Percentiles rank a stretch among this genome's conserved stretches.
Evolutionary conservation across 2,113 vertebrate species (phyloP).

Genomic region (Bos indicus): DNA sequence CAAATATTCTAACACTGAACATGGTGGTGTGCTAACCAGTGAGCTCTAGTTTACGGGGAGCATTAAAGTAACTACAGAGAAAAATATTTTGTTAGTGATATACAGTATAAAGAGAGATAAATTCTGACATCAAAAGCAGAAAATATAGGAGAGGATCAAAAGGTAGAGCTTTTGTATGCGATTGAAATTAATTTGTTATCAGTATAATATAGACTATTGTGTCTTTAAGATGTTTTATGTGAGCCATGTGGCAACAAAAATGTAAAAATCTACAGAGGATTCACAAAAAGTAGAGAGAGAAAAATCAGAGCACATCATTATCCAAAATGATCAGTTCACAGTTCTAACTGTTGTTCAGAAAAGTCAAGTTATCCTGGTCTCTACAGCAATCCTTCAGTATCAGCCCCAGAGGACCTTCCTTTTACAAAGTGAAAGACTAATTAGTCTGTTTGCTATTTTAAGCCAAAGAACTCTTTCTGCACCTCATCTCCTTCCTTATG

Average conservation of each 20-base stretch:
- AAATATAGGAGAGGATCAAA: background rate
- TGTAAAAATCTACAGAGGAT: background rate
- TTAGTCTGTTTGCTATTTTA: background rate
- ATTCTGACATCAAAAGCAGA: background rate
- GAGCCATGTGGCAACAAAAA: background rate
- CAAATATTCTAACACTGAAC: background rate
- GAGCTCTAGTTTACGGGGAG: too few relatives aligned
- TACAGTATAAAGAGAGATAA: background rate
- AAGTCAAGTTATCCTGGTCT: accelerated
- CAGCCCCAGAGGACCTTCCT: background rate
- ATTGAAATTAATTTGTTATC: background rate
- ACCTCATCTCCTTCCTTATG: background rate
- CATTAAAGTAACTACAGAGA: background rate
- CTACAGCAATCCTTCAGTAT: background rate
- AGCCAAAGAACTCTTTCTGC: background rate
- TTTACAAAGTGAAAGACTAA: background rate
- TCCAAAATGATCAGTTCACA: background rate
- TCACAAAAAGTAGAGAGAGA: background rate
- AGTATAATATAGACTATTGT: background rate
- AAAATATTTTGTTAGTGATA: background rate
- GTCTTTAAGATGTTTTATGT: background rate
- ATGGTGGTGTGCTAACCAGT: background rate
- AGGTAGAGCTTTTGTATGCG: background rate
- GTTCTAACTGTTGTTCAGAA: background rate
- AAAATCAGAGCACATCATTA: background rate